Evolutionary conservation across 2,888 invertebrate species (phyloP), one percentile per base, ranked within the genome.

Genomic region (Athalia circularis): DNA sequence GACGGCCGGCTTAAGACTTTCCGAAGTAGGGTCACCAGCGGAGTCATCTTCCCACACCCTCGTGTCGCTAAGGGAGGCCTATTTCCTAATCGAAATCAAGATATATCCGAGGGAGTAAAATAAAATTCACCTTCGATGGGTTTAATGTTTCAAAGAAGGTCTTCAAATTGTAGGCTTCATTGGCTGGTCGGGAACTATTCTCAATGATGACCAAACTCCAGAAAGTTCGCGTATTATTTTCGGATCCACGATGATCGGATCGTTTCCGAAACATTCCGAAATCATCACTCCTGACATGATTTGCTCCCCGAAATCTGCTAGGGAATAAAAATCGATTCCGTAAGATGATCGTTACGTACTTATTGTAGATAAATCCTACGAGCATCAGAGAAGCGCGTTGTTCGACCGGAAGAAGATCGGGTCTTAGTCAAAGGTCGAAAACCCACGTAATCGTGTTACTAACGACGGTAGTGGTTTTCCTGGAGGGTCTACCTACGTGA

Each of bases 51-150:
- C 15, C 15, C 65, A 48, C 8, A 65, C 48, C 47, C 65, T 65
- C 47, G 15, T 48, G 47, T 13, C 47, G 65, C 48, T 15, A 13
- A 57, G n/a, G 15, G 47, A 50, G 50, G 15, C 6, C 47, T 57
- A 47, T 5, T 52, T 54, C 75, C 81, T 81, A 81, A 86, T 83
- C 82, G 78, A 81, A 83, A 83, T 83, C 81, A 82, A 82, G 80
- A 80, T 78, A 29, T 29, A 77, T 77, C 77, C 48, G 43, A 72
- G 70, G 64, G 80, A 81, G 81, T 84, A 79, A 80, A 83, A 84
- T 81, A 72, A 83, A 84, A 81, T 75, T 80, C 72, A 61, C 65
- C 68, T 81, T 77, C 61, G 47, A 77, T 65, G 29, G 29, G 77
- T 67, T 75, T 77, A 65, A 68, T 78, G 61, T 77, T 68, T 6